Conservation (phyloP, 2,113 vertebrate genomes). For the Mohoua ochrocephala region DNA sequence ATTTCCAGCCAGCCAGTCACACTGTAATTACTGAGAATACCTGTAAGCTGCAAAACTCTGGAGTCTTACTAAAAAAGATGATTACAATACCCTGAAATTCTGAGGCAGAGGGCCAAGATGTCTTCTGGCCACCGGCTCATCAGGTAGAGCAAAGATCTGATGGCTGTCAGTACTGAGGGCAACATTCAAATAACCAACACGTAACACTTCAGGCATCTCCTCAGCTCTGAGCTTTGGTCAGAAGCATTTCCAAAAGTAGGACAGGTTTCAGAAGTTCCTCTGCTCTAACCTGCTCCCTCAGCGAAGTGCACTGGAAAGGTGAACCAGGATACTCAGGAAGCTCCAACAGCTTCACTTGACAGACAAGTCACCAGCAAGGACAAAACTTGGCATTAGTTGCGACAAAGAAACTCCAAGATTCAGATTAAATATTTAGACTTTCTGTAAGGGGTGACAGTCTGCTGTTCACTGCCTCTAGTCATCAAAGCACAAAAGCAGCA, state of each 20-base stretch:
- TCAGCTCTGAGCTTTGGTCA: neutral
- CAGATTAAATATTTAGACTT: neutral
- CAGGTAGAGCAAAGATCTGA: neutral
- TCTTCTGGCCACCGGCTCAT: neutral
- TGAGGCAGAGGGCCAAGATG: neutral
- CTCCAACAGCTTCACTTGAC: too few relatives aligned
- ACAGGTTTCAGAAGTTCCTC: neutral
- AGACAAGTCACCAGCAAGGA: neutral
- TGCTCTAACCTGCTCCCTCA: neutral
- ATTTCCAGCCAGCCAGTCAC: neutral
- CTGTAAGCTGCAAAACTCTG: neutral
- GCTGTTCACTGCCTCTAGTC: neutral
- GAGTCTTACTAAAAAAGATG: neutral
- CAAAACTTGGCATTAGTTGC: neutral
- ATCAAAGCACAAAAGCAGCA: neutral
- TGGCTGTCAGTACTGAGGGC: neutral
- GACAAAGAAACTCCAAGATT: neutral
- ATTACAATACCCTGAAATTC: neutral
- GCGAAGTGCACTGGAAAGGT: neutral
- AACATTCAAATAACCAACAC: neutral
- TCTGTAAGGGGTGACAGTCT: neutral
- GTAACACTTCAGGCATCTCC: neutral
- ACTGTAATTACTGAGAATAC: neutral
- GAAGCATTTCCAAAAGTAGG: neutral
- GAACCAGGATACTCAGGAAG: neutral